These are phyloP conservation scores for Mycteria americana DNA, from an alignment of 2,797 vertebrate species.

Conservation along the genomic window DNA sequence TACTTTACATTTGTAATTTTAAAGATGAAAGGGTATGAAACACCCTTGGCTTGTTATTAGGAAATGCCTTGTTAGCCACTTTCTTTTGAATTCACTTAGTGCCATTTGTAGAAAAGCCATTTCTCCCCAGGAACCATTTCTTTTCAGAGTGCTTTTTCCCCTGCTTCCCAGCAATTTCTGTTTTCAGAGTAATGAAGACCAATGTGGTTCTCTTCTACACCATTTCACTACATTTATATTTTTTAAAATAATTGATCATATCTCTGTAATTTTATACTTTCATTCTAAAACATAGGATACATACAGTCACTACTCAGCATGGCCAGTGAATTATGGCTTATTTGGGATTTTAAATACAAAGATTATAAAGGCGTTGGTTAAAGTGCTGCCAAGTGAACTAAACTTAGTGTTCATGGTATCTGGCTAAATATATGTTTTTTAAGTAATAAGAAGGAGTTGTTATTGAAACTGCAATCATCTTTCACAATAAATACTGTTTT, in stretches of 20 bases:
- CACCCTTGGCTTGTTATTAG: slow-evolving; percentile 35
- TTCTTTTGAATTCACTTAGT: slow-evolving; percentile 27
- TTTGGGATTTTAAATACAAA: slow-evolving; percentile 74
- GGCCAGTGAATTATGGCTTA: slow-evolving; percentile 78
- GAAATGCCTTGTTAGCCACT: slow-evolving; percentile 18
- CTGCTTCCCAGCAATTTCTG: slow-evolving; percentile 54
- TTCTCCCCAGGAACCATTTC: slow-evolving; percentile 35
- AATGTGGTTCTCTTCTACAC: slow-evolving; percentile 19
- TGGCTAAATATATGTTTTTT: slow-evolving; percentile 88
- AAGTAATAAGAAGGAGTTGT: slow-evolving; percentile 88
- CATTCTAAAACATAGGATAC: slow-evolving; percentile 70
- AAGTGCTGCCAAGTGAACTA: slow-evolving; percentile 80
- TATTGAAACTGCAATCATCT: slow-evolving; percentile 87
- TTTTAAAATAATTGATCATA: slow-evolving; percentile 66
- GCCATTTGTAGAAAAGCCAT: slow-evolving; percentile 24
- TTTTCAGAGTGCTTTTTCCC: slow-evolving; percentile 13
- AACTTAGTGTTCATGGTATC: slow-evolving; percentile 87
- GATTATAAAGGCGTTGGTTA: slow-evolving; percentile 62
- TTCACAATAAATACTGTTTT: slow-evolving; percentile 72
- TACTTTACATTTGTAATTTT: slow-evolving; percentile 28
- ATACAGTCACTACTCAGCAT: slow-evolving; percentile 66
- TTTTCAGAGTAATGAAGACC: slow-evolving; percentile 53
- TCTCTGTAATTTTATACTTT: slow-evolving; percentile 70
- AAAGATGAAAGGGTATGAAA: slow-evolving; percentile 6
- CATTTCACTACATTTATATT: slow-evolving; percentile 51